Evolutionary conservation across 92 coral and sea anemone genomes (phyloP).

Genomic region (Chrysogorgia sp.): DNA sequence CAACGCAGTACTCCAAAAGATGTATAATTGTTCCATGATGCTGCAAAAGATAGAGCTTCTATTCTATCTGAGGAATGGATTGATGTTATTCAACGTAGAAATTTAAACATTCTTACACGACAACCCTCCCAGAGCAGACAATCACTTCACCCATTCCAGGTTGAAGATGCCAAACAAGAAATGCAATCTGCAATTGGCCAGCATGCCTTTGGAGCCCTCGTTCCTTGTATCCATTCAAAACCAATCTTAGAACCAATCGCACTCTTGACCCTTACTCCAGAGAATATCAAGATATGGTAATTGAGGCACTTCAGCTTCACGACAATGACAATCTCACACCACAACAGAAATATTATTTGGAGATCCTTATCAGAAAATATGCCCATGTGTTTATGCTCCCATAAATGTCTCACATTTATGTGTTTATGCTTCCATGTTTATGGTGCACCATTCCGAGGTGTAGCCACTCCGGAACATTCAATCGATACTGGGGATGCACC

Average conservation of each 20-base stretch:
- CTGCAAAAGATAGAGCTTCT: too few relatives aligned
- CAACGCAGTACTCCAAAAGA: too few relatives aligned
- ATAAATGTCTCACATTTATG: too few relatives aligned
- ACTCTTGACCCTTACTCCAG: slow-evolving; percentile 43
- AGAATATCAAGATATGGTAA: slow-evolving; percentile 19
- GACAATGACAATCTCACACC: neutral
- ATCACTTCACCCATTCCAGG: neutral
- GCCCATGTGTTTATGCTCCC: neutral
- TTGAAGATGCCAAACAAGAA: neutral
- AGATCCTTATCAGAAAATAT: neutral
- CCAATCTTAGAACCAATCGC: neutral
- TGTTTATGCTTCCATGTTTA: too few relatives aligned
- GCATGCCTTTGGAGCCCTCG: neutral
- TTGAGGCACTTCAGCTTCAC: slow-evolving; percentile 10
- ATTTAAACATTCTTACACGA: neutral
- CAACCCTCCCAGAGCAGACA: neutral
- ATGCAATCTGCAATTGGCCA: neutral
- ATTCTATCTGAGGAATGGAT: neutral
- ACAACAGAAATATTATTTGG: too few relatives aligned
- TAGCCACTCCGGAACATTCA: neutral
- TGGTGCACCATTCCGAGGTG: slow-evolving; percentile 1
- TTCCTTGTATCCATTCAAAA: neutral
- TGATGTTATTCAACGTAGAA: neutral
- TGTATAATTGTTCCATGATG: too few relatives aligned
- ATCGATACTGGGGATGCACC: slow-evolving; percentile 2